phyloP scores from a whole-genome alignment of 2,113 vertebrate genomes.

The Cepphus grylle region DNA sequence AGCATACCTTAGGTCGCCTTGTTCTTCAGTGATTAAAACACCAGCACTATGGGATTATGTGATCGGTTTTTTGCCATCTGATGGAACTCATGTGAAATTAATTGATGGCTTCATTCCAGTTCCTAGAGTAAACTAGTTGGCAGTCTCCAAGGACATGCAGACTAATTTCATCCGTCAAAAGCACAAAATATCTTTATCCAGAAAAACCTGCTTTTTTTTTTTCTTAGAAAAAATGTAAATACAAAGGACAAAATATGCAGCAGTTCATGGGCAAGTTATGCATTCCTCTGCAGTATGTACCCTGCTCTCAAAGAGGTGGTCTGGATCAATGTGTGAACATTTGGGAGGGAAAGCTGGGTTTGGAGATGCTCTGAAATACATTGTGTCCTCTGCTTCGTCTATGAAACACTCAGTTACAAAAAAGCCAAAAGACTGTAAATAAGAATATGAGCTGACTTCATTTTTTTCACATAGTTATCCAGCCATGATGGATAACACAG shows the following conservation, averaged over 20 bases:
- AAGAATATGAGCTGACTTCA: neutral
- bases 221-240: constrained; percentile 50
- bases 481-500: neutral
- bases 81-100: neutral
- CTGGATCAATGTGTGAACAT: constrained; percentile 33
- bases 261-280: constrained; percentile 56
- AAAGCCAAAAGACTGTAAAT: neutral
- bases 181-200: constrained; percentile 5
- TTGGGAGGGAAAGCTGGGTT: neutral
- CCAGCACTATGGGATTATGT: neutral
- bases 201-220: neutral
- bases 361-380: neutral
- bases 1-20: neutral
- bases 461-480: neutral
- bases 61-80: neutral
- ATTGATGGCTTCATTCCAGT: constrained; percentile 18
- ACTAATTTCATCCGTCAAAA: constrained; percentile 55
- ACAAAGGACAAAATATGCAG: constrained; percentile 39
- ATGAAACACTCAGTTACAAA: neutral
- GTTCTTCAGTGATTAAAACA: neutral
- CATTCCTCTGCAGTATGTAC: constrained; percentile 58
- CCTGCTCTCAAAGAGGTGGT: constrained; percentile 51
- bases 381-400: neutral
- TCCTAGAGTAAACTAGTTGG: constrained; percentile 40
- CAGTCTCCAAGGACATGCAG: constrained; percentile 35